Conservation (phyloP, 1,140 invertebrate genomes). For the Chymomyza costata region DNA sequence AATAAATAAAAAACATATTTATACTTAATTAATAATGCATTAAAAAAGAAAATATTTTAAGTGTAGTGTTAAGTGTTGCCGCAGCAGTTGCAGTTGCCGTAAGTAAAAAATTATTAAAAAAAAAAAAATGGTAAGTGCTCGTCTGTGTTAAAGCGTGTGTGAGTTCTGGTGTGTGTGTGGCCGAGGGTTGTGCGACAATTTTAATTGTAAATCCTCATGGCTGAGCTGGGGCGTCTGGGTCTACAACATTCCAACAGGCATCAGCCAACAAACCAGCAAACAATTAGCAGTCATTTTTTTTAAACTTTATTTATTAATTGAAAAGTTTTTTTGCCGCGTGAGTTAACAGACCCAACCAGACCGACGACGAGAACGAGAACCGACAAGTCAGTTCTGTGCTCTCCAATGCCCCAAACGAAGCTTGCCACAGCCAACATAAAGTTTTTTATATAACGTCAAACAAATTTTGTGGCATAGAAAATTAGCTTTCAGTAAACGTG, state of each 20-base stretch:
- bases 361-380: too few species aligned
- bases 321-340: constrained; percentile 48
- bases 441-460: constrained; percentile 41
- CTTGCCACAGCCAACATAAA: constrained; percentile 30
- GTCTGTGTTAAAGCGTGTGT: too few species aligned
- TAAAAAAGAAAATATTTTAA: not conserved
- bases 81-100: not conserved
- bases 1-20: too few species aligned
- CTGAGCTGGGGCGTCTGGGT: too few species aligned
- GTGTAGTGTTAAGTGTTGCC: too few species aligned
- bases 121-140: not conserved
- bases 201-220: too few species aligned
- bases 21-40: not conserved
- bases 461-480: constrained; percentile 47
- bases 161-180: too few species aligned
- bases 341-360: constrained; percentile 15
- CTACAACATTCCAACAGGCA: too few species aligned
- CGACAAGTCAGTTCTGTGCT: constrained; percentile 12
- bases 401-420: not conserved
- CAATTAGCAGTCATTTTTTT: constrained; percentile 39
- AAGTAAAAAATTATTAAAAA: not conserved
- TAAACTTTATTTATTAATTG: constrained; percentile 58
- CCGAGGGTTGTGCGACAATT: too few species aligned
- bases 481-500: constrained; percentile 51
- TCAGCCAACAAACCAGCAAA: constrained; percentile 24